Base-by-base conservation (phyloP, 2,888 invertebrate genomes). In the Chaitophorus viminalis region DNA sequence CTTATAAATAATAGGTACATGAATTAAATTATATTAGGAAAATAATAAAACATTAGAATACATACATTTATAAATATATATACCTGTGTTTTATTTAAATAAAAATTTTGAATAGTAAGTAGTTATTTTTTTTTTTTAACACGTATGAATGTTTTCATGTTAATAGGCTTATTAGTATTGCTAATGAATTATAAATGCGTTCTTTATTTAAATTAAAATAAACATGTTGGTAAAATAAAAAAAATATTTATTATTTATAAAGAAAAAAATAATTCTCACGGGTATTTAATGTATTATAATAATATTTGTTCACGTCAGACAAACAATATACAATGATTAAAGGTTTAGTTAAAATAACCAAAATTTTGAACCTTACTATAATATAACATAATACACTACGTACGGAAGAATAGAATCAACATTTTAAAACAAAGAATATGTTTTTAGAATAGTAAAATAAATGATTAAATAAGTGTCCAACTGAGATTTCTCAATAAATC, bases 111-210 rank as follows among this genome's bases (percentile, higher is more conserved):
- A 60, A 60, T 18, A 60, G 17, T 25, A 60, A 8, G 0, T 6
- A 60, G 25, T 54, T 11, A 17, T 18, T 33, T 1, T 33, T 33
- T 33, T 72, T 18, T 21, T 18, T 29, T 31, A 6, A 72, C 72
- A 33, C 21, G 8, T 8, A 65, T 29, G 14, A 2, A 29, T 46
- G 81, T 70, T 68, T 68, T 31, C 46, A 31, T 2, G 68, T 81
- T 81, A 81, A 81, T 81, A 70, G 29, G 39, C 81, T 31, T 70
- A 81, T 68, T 81, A 70, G 46, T 70, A 81, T 46, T 46, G 31
- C 46, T 81, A 81, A 81, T 70, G 68, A 46, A 81, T 8, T 31
- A 46, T 2, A 68, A 81, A 81, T 81, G 68, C 5, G 46, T 81
- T 70, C 46, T 70, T 81, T 81, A 81, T 81, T 81, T 81, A 81